Evolutionary conservation across 2,888 invertebrate species (phyloP), one percentile per base, ranked within the genome.

Genomic region (Frankliniella fusca): DNA sequence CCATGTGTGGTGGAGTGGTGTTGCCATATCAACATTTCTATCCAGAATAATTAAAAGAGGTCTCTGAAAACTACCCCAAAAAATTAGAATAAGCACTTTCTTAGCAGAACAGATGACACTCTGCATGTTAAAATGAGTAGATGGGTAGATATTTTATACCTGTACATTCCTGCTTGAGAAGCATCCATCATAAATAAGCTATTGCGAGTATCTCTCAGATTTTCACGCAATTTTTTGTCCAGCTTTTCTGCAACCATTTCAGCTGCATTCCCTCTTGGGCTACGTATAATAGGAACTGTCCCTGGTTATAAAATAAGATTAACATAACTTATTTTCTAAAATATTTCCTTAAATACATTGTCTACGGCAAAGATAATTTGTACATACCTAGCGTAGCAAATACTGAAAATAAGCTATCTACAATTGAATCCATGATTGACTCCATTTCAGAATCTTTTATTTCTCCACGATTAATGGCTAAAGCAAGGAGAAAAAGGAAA

Each of bases 1-100:
- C 99, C 99, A 99, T 0, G 99, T 98, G 88, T 99, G 99, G 90
- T 99, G 99, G 83, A 99, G 89, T 48, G 98, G 98, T 79, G 99
- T 99, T 1, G 98, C 98, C 92, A 99, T 93, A 88, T 99, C 99
- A 84, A 98, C 91, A 88, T 96, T 97, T 83, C 99, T 92, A 88
- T 99, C 99, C 82, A 99, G 90, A 83, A 99, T 90, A 84, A 99
- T 94, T 54, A 99, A 90, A 86, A 99, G 90, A 0, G 99, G 99
- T 81, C 99, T 90, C 86, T 98, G 97, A 88, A 98, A 98, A 88
- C 96, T 95, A 86, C n/a, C n/a, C n/a, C n/a, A 92, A 93, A 82
- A 50, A 15, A 61, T 82, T 54, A 23, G 61, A 82, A 83, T 81
- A 70, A 49, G 48, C 80, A 80, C 76, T 49, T n/a, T n/a, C n/a